phyloP scores from a whole-genome alignment of 2,113 vertebrate species.

The Rhabdornis inornatus region DNA sequence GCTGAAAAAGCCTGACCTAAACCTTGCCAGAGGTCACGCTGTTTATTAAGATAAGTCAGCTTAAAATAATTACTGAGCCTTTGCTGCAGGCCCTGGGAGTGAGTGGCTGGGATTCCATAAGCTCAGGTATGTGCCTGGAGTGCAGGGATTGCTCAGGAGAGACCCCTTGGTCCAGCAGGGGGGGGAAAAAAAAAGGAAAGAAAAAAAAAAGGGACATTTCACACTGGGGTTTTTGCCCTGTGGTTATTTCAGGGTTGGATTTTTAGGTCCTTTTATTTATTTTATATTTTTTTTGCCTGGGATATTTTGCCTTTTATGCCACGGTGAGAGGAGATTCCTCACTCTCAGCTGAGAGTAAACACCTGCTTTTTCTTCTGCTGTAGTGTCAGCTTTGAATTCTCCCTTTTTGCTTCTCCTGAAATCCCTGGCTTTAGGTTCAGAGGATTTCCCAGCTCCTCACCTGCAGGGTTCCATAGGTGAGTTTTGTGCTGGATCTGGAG shows the following conservation, averaged over 20 bases:
- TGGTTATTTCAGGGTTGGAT: background rate
- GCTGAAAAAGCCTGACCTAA: background rate
- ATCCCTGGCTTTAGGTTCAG: background rate
- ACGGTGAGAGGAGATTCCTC: background rate
- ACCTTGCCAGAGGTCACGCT: background rate
- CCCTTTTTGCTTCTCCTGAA: background rate
- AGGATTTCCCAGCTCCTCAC: background rate
- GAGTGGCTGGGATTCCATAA: slow-evolving; percentile 17
- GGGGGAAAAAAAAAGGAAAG: background rate
- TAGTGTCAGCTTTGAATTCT: background rate
- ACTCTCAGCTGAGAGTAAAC: rapidly evolving
- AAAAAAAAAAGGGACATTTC: background rate
- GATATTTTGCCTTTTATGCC: background rate
- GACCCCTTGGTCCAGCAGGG: background rate
- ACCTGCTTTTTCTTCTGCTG: background rate
- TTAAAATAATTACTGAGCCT: slow-evolving; percentile 25
- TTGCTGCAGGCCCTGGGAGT: slow-evolving; percentile 6
- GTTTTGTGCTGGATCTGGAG: background rate
- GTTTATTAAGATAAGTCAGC: slow-evolving; percentile 39
- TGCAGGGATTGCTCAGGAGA: background rate
- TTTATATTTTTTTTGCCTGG: no score
- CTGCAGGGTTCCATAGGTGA: rapidly evolving
- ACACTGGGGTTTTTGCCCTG: rapidly evolving
- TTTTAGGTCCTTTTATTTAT: background rate
- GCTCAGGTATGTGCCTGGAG: background rate